Conservation (phyloP, 2,888 invertebrate genomes). For the Mimas tiliae region DNA sequence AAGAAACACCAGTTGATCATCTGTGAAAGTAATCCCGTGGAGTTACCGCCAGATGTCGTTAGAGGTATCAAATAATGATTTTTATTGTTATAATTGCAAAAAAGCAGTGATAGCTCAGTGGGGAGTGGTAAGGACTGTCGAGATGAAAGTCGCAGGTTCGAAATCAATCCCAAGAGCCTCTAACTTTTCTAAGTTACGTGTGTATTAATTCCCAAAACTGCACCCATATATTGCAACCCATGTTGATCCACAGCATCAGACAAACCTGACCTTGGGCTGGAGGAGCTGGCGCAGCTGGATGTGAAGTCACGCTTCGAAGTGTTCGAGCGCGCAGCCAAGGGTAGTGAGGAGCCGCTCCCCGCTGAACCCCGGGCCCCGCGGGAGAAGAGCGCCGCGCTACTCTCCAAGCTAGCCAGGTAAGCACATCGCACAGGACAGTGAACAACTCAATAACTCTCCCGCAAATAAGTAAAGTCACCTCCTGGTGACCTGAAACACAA, state of each 20-base stretch:
- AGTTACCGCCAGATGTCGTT: slow-evolving; percentile 96
- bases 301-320: slow-evolving; percentile 94
- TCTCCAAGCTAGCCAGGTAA: slow-evolving; percentile 92
- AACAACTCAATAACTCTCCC: no score
- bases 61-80: slow-evolving; percentile 87
- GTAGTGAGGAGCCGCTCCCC: slow-evolving; percentile 66
- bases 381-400: slow-evolving; percentile 88
- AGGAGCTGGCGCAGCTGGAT: slow-evolving; percentile 91
- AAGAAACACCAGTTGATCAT: slow-evolving; percentile 95
- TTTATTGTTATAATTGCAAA: background rate
- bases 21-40: slow-evolving; percentile 95
- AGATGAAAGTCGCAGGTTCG: no score
- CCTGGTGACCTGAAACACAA: no score
- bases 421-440: slow-evolving; percentile 43
- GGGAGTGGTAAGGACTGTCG: no score
- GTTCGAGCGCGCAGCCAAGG: slow-evolving; percentile 88
- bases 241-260: slow-evolving; percentile 88
- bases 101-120: no score
- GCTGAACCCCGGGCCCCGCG: slow-evolving; percentile 55
- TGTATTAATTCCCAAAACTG: no score
- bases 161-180: no score
- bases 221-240: background rate
- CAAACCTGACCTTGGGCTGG: slow-evolving; percentile 93
- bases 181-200: no score
- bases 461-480: no score